phyloP scores from a whole-genome alignment of 2,113 vertebrate genomes.

The Nesoenas mayeri region DNA sequence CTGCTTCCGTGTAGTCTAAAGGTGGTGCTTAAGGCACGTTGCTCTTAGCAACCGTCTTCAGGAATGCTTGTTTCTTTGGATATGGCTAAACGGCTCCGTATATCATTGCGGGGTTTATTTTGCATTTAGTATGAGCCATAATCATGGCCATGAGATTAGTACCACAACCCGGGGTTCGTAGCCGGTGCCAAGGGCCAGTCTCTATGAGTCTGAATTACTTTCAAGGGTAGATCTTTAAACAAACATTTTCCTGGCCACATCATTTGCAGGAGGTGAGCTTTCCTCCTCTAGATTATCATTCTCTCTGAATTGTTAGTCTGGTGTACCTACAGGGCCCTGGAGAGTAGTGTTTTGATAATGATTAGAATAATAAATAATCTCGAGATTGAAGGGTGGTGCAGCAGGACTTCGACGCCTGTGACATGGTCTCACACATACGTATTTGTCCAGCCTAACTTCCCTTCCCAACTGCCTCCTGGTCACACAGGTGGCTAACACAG shows the following conservation, averaged over 20 bases:
- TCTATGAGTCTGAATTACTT: background rate
- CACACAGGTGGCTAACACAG: background rate
- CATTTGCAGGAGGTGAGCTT: background rate
- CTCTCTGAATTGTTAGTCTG: constrained; percentile 34
- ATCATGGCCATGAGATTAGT: background rate
- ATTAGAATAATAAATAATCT: background rate
- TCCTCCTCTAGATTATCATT: background rate
- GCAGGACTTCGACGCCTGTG: background rate
- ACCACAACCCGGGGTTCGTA: background rate
- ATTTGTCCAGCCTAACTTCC: background rate
- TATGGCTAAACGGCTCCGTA: constrained; percentile 26
- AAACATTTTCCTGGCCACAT: background rate
- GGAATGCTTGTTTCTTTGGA: constrained; percentile 74
- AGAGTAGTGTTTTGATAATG: constrained; percentile 14
- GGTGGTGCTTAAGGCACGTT: constrained; percentile 78
- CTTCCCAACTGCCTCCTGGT: background rate
- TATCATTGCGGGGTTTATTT: constrained; percentile 20
- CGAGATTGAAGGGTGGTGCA: background rate
- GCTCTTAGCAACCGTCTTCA: constrained; percentile 83
- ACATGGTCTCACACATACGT: background rate
- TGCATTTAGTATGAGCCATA: background rate
- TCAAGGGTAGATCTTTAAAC: background rate
- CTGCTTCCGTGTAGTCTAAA: constrained; percentile 64
- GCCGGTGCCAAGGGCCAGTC: background rate
- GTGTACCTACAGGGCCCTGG: background rate